Evolutionary conservation across 2,797 vertebrate species (phyloP), one percentile per base, ranked within the genome.

Genomic region (Alauda arvensis): DNA sequence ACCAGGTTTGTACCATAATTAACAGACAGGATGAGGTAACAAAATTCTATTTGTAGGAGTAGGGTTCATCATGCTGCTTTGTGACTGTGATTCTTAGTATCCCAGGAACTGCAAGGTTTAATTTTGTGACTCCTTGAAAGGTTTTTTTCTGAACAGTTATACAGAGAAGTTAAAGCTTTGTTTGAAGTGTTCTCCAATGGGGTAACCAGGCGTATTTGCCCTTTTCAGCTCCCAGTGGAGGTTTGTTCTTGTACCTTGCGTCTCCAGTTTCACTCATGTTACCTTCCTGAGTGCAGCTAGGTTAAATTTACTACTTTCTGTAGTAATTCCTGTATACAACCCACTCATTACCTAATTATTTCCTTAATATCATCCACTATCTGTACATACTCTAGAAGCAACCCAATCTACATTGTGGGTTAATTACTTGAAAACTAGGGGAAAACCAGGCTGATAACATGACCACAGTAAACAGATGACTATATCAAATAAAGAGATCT

Each of bases 361-460:
- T 87, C 68, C 53, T 74, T 61, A 74, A 11, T 45, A 77, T 45
- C 33, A 70, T 16, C 39, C 33, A 76, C 29, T 57, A 52, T 15
- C n/a, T 31, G 29, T 45, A 52, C 0, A 4, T 52, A 57, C 5
- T 33, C 34, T 40, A 87, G 61, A 89, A 65, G 62, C 61, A 92
- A 69, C 33, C 61, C 83, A 48, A 57, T 67, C 60, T 78, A 40
- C 31, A 37, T 9, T 52, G 34, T 26, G 10, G 15, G 56, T 42
- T 76, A 83, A 53, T 72, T 43, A 81, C 56, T 81, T 57, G 34
- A 85, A 91, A 91, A 90, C 37, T 53, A 81, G 74, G 83, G 70
- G 74, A 87, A 93, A 94, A 81, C 62, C 68, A 79, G 74, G 34
- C 39, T 89, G 67, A 83, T 91, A 78, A 78, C 12, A 57, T 0